Evolutionary conservation across 2,888 invertebrate genomes (phyloP), one percentile per base, ranked within the genome.

Genomic region (Hydriomena furcata): DNA sequence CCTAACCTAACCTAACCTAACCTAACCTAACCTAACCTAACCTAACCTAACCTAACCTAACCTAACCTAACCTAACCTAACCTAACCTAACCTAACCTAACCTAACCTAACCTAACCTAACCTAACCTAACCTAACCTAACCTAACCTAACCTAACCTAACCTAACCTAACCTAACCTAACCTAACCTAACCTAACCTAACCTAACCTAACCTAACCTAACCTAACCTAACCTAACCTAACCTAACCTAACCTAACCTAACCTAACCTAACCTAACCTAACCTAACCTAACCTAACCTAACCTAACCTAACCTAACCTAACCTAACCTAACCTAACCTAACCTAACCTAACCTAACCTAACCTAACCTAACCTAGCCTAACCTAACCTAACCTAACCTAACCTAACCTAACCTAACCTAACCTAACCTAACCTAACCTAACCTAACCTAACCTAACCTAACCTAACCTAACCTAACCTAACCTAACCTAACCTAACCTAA

Each of bases 261-360:
- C 23, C 28, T 13, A 25, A 41, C 30, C 50, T 36, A 44, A 51
- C 51, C 52, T 56, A 56, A 54, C 56, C 55, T 58, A 44, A 38
- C 50, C n/a, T 37, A 56, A 52, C 52, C 58, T 58, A 55, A 57
- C 56, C 56, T 44, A 44, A 38, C 38, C 40, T 40, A 43, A 38
- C 50, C 34, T 58, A 60, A 58, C 62, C 58, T 60, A 61, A 61
- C 61, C 59, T 59, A 61, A 60, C 65, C 60, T 57, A 61, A 62
- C 62, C 60, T 57, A 61, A 58, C 61, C 60, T 55, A 60, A 56
- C 60, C 56, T 43, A 60, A 59, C 63, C 59, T 58, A 61, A 57
- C 65, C 59, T 58, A 61, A 56, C 65, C 58, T 31, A 51, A 38
- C 50, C 44, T 44, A 44, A 38, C 50, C 44, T 52, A 56, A 58